phyloP scores from a whole-genome alignment of 1,140 invertebrate species.

The Periplaneta americana region DNA sequence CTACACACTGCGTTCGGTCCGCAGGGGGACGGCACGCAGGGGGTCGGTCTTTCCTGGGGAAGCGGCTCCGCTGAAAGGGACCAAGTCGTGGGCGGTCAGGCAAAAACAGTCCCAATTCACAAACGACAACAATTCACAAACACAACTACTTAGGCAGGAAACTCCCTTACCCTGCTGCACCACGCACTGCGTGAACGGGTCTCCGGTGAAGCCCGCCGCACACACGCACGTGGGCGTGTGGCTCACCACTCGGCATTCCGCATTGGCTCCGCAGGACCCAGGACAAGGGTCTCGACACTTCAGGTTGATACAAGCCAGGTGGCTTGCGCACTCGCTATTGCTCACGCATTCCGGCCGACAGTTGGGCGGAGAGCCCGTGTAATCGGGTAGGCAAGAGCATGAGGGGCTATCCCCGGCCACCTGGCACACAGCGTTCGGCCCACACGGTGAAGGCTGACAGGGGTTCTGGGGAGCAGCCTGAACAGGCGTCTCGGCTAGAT shows the following conservation, averaged over 20 bases:
- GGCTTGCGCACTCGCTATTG: constrained; percentile 53
- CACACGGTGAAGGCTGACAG: constrained; percentile 64
- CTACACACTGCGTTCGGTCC: constrained; percentile 60
- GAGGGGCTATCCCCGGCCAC: constrained; percentile 49
- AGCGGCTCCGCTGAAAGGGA: constrained; percentile 9
- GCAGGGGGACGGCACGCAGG: constrained; percentile 60
- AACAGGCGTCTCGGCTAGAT: constrained; percentile 31
- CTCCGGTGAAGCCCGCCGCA: constrained; percentile 46
- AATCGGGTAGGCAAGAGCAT: constrained; percentile 57
- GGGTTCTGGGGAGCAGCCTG: constrained; percentile 46
- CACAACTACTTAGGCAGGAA: background rate
- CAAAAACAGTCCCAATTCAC: background rate
- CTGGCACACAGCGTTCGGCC: constrained; percentile 60
- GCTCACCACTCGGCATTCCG: constrained; percentile 59
- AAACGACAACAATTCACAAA: background rate
- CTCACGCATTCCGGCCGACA: constrained; percentile 58
- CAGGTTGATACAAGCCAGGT: constrained; percentile 58
- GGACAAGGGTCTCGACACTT: constrained; percentile 64
- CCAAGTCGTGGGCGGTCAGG: constrained; percentile 12
- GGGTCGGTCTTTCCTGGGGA: constrained; percentile 38
- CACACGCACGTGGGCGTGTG: constrained; percentile 60
- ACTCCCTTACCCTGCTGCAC: constrained; percentile 28
- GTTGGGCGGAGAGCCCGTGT: constrained; percentile 54
- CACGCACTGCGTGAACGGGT: constrained; percentile 51
- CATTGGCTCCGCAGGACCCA: constrained; percentile 55